Base-by-base conservation (phyloP, 2,113 vertebrate species). In the Hippocampus barbouri region DNA sequence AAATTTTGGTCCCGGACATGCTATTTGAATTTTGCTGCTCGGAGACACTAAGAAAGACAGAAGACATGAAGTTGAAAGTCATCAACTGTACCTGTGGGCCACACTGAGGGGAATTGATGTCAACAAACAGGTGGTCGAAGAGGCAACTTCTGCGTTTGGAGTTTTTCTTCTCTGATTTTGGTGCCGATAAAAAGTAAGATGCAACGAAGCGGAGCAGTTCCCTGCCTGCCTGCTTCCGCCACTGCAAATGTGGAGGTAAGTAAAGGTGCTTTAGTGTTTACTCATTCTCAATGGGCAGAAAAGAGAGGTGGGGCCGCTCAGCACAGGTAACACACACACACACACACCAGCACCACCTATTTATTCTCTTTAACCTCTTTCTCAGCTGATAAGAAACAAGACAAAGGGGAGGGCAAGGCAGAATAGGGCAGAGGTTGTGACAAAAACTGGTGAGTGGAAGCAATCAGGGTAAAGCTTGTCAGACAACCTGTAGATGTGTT, bases 211-310 rank as follows among this genome's bases (percentile, higher is more conserved):
- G n/a, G 61, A 40, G 61, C 71, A 69, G 53, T 53, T 72, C 69
- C 70, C 57, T 86, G 76, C 79, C 79, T 53, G 61, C 79, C 65
- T 70, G 73, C 21, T 69, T 72, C 75, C 74, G 75, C 18, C 68
- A 79, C 80, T 76, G 53, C 68, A 75, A 83, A 68, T 82, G 77
- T 77, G 34, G 59, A 85, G 75, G 78, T 79, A 81, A 81, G 87
- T 69, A 85, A 87, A 88, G 88, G 83, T 89, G 83, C 69, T 80
- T 84, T 79, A 72, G 71, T 90, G 86, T 92, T 91, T 90, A 90
- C 89, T 84, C 77, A 81, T 77, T 82, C 78, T 86, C 65, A 82
- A 69, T 77, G 82, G 72, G 76, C 78, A 85, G 63, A 27, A 68
- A 54, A 82, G 80, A 85, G 89, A 89, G 91, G 90, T 85, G 88